Evolutionary conservation across 2,888 invertebrate genomes (phyloP).

Genomic region (Drosophila longiperda): DNA sequence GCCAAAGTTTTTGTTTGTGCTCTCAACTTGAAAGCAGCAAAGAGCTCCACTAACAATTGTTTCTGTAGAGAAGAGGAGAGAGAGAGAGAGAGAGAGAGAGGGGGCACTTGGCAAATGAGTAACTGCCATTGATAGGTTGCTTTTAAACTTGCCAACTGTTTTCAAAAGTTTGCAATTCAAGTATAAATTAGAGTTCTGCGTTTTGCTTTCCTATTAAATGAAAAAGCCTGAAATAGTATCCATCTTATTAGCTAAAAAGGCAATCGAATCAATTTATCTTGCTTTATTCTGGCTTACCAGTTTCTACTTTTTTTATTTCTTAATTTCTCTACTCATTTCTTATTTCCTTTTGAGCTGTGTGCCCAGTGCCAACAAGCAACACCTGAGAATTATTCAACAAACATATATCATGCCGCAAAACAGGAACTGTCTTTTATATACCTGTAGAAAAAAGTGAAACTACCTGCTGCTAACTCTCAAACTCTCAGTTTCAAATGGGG

Average conservation of each 20-base stretch:
- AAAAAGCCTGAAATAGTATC: slow-evolving; percentile 34
- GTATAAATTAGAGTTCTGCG: slow-evolving; percentile 34
- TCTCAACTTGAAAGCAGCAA: slow-evolving; percentile 40
- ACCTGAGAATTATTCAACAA: slow-evolving; percentile 42
- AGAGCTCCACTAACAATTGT: slow-evolving; percentile 13
- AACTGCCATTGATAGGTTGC: slow-evolving; percentile 64
- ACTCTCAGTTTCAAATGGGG: slow-evolving; percentile 30
- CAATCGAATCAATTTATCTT: slow-evolving; percentile 46
- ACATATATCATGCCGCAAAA: slow-evolving; percentile 66
- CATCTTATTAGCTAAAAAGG: slow-evolving; percentile 44
- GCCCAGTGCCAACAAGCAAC: slow-evolving; percentile 30
- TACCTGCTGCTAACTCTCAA: slow-evolving; percentile 46
- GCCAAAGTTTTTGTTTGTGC: slow-evolving; percentile 73
- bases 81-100: neutral
- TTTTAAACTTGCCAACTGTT: slow-evolving; percentile 49
- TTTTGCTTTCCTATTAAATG: slow-evolving; percentile 9
- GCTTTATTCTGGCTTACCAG: slow-evolving; percentile 32
- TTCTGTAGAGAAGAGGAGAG: neutral
- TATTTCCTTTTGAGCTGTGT: slow-evolving; percentile 35
- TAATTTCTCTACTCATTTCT: slow-evolving; percentile 18
- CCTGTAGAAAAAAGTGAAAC: slow-evolving; percentile 47
- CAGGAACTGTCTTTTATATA: slow-evolving; percentile 54
- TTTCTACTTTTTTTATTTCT: slow-evolving; percentile 6
- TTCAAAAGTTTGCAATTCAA: slow-evolving; percentile 19
- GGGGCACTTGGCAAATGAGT: slow-evolving; percentile 50